phyloP scores from a whole-genome alignment of 30 jellyfish, hydroid and myxozoan species.

The Aurelia coerulea region DNA sequence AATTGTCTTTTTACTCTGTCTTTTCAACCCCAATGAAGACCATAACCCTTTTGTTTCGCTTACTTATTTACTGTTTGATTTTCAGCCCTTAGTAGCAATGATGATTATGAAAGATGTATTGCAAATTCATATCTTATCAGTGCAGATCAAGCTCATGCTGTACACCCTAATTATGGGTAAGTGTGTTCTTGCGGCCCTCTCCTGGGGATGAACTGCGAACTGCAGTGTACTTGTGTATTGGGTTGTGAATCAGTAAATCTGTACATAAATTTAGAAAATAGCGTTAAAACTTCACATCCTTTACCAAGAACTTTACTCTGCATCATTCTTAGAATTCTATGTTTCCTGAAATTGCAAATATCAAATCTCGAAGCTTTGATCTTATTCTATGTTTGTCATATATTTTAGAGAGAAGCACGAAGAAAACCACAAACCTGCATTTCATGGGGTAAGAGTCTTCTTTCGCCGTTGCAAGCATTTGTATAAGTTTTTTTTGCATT shows the following conservation, averaged over 20 bases:
- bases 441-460: constrained; percentile 56
- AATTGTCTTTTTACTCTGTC: too few relatives aligned
- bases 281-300: too few relatives aligned
- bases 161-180: constrained; percentile 95
- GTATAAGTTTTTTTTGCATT: not conserved
- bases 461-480: too few relatives aligned
- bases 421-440: constrained; percentile 76
- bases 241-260: too few relatives aligned
- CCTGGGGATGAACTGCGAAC: too few relatives aligned
- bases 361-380: not conserved
- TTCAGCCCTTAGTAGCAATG: constrained; percentile 43
- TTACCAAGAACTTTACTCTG: too few relatives aligned
- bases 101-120: constrained; percentile 69
- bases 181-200: not conserved
- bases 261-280: too few relatives aligned
- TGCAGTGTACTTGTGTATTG: too few relatives aligned
- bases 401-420: constrained; percentile 84
- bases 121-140: constrained; percentile 89
- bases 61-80: not conserved
- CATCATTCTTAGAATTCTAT: not conserved
- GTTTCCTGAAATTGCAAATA: not conserved
- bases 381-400: not conserved
- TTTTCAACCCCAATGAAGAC: not conserved
- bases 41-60: not conserved
- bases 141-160: constrained; percentile 99